Evolutionary conservation across 2,113 vertebrate genomes (phyloP).

Genomic region (Rhinogobius similis): DNA sequence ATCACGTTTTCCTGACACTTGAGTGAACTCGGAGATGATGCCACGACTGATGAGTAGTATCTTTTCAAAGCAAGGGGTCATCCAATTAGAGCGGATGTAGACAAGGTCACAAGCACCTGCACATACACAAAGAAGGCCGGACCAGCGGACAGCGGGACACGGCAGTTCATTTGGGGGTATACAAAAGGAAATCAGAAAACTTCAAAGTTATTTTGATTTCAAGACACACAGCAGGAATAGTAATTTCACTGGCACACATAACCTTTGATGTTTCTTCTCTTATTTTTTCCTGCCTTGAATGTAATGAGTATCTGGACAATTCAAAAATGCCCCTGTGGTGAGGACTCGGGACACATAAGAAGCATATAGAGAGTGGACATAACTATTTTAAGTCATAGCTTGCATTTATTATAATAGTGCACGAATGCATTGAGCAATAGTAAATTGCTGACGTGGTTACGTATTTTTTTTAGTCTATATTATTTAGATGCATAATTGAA

Average conservation of each 20-base stretch:
- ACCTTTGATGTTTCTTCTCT: slow-evolving; percentile 73
- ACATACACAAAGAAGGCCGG: slow-evolving; percentile 62
- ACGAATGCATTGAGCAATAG: not conserved
- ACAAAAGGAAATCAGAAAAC: slow-evolving; percentile 67
- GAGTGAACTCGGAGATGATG: slow-evolving; percentile 55
- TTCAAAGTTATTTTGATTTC: slow-evolving; percentile 76
- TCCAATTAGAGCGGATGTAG: slow-evolving; percentile 60
- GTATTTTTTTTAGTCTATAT: not conserved
- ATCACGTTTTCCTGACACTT: slow-evolving; percentile 64
- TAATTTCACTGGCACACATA: slow-evolving; percentile 59
- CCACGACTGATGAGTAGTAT: slow-evolving; percentile 48
- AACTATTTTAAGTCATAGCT: not conserved
- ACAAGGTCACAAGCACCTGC: slow-evolving; percentile 68
- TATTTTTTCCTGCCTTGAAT: slow-evolving; percentile 38
- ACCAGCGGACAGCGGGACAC: slow-evolving; percentile 39
- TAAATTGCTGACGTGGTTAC: not conserved
- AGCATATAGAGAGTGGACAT: slow-evolving; percentile 23
- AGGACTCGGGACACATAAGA: slow-evolving; percentile 30
- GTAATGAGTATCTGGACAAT: slow-evolving; percentile 55
- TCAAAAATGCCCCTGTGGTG: slow-evolving; percentile 39
- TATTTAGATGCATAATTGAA: not conserved
- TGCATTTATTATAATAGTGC: not conserved
- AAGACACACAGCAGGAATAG: slow-evolving; percentile 62
- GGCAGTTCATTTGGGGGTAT: slow-evolving; percentile 61
- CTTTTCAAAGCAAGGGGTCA: slow-evolving; percentile 57